Evolutionary conservation across 2,797 vertebrate species (phyloP).

Genomic region (Scomberomorus guttatus): DNA sequence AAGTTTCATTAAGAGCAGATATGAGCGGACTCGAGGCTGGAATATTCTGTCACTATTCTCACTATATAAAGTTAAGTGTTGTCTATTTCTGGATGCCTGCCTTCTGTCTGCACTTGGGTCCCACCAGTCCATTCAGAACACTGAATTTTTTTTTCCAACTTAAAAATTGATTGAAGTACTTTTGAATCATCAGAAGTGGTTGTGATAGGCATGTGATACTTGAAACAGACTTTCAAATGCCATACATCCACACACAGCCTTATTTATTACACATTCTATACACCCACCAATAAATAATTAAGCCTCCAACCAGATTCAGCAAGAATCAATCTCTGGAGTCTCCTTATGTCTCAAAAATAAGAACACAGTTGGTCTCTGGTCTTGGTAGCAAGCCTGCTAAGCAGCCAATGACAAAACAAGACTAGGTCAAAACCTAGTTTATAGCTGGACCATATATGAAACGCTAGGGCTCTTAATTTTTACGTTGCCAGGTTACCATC

Average conservation of each 20-base stretch:
- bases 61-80: neutral
- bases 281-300: constrained; percentile 7
- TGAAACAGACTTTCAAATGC: neutral
- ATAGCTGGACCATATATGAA: too few relatives aligned
- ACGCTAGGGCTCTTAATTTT: too few relatives aligned
- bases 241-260: neutral
- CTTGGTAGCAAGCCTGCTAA: neutral
- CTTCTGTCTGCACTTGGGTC: too few relatives aligned
- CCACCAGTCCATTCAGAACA: neutral
- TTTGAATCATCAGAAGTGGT: neutral
- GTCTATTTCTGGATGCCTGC: too few relatives aligned
- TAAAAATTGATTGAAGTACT: neutral
- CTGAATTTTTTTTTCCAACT: neutral
- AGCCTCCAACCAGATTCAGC: neutral
- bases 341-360: neutral
- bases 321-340: neutral
- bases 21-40: neutral
- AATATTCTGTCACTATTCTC: neutral
- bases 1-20: too few relatives aligned
- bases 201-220: neutral
- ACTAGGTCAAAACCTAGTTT: too few relatives aligned
- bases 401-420: neutral
- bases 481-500: too few relatives aligned
- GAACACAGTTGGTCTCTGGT: neutral
- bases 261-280: neutral